A percentile compares a stretch with the other conserved stretches of the same genome.
Evolutionary conservation across 2,888 invertebrate genomes (phyloP).

Genomic region (Lathronympha strigana): DNA sequence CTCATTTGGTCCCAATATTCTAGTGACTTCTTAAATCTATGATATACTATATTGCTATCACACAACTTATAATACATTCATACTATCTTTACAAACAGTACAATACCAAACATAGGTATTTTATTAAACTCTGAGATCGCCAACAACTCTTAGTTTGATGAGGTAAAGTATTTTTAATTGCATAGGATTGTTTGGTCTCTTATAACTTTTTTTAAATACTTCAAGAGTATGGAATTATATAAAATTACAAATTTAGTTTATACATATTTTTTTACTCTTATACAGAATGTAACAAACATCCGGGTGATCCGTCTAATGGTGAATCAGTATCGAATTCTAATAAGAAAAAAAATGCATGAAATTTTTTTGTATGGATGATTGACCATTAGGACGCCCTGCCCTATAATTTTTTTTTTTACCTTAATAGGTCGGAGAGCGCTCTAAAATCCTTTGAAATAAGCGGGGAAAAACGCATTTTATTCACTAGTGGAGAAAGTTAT

Average conservation of each 20-base stretch:
- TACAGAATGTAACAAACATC: too few species aligned
- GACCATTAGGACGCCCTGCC: too few species aligned
- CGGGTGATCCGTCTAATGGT: too few species aligned
- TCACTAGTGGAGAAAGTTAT: too few species aligned
- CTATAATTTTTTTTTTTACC: too few species aligned
- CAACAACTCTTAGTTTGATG: constrained; percentile 55
- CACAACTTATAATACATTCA: constrained; percentile 66
- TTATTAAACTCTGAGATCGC: constrained; percentile 74
- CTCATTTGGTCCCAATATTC: constrained; percentile 67
- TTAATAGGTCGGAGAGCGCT: too few species aligned
- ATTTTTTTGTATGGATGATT: too few species aligned
- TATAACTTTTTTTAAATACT: background rate
- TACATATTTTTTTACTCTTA: too few species aligned
- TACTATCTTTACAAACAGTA: constrained; percentile 51
- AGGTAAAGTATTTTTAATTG: background rate
- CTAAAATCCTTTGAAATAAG: too few species aligned
- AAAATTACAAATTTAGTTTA: background rate
- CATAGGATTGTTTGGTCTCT: background rate
- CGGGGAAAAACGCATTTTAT: too few species aligned
- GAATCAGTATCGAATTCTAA: too few species aligned
- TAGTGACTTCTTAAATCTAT: constrained; percentile 62
- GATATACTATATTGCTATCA: constrained; percentile 73
- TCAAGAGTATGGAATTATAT: background rate
- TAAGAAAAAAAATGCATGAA: too few species aligned
- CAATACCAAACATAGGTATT: constrained; percentile 60